Conservation (phyloP, 2,888 invertebrate species). For the Frankliniella fusca region DNA sequence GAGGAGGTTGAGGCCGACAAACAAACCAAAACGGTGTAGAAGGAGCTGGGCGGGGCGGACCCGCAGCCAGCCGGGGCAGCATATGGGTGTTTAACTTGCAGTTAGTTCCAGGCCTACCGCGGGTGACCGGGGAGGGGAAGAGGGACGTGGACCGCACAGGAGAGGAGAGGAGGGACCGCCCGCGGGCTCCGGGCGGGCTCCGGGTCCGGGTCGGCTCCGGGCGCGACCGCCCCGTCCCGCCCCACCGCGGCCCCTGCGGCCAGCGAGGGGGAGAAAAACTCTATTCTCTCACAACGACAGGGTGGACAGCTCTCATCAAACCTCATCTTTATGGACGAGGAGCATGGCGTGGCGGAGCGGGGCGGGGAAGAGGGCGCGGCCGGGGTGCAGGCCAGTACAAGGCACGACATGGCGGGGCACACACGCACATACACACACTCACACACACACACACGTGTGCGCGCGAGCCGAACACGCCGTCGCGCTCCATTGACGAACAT, state of each 20-base stretch:
- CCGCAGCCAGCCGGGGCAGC: no score
- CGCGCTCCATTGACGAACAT: neutral
- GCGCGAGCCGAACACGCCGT: neutral
- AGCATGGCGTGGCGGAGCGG: neutral
- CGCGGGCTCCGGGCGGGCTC: neutral
- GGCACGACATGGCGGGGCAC: no score
- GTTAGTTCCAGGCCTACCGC: neutral
- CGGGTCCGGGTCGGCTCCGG: neutral
- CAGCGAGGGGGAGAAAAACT: neutral
- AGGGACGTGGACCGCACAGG: neutral
- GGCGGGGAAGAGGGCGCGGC: no score
- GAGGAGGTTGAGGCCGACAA: no score
- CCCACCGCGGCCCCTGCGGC: neutral
- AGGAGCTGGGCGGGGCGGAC: no score
- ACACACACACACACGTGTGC: no score
- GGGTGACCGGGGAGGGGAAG: neutral
- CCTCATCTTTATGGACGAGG: slow-evolving; percentile 25
- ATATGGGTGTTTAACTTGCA: neutral
- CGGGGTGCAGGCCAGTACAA: no score
- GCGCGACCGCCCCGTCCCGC: neutral
- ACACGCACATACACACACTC: no score
- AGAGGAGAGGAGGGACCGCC: neutral
- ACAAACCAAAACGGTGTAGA: no score
- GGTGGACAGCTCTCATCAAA: slow-evolving; percentile 8
- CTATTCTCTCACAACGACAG: neutral